A percentile compares a stretch with the other conserved stretches of the same genome.
Conservation (phyloP, 1,140 invertebrate genomes). For the Ectropis grisescens region DNA sequence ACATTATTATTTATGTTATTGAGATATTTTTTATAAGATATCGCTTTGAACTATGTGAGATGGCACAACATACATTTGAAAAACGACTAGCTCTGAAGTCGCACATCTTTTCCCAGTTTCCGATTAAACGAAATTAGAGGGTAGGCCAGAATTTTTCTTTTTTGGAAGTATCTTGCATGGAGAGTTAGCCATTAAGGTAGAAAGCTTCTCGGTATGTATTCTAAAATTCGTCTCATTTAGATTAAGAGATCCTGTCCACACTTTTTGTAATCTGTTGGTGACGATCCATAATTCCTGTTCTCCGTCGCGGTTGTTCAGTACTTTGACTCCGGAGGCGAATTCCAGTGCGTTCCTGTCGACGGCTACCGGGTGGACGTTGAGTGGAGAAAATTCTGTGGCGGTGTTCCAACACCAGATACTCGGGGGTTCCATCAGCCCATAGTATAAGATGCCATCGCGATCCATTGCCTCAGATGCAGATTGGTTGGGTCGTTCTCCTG, state of each 20-base stretch:
- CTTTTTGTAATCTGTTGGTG: constrained; percentile 77
- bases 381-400: constrained; percentile 50
- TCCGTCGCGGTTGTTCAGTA: constrained; percentile 71
- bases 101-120: constrained; percentile 8
- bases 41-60: constrained; percentile 25
- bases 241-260: constrained; percentile 71
- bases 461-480: constrained; percentile 72
- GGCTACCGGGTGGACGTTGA: constrained; percentile 65
- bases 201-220: constrained; percentile 66
- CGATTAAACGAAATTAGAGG: constrained; percentile 32
- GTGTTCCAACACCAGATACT: constrained; percentile 73
- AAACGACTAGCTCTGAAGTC: constrained; percentile 44
- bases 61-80: constrained; percentile 37
- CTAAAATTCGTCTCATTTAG: constrained; percentile 76
- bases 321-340: constrained; percentile 79
- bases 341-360: constrained; percentile 71
- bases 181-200: constrained; percentile 30
- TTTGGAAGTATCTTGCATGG: constrained; percentile 35
- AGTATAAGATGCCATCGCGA: constrained; percentile 70
- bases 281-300: constrained; percentile 78
- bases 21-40: too few relatives aligned
- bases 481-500: constrained; percentile 63
- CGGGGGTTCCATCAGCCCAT: constrained; percentile 70
- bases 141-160: constrained; percentile 27
- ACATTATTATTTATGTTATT: too few relatives aligned